phyloP scores from a whole-genome alignment of 2,888 invertebrate species.

The Sipha maydis region DNA sequence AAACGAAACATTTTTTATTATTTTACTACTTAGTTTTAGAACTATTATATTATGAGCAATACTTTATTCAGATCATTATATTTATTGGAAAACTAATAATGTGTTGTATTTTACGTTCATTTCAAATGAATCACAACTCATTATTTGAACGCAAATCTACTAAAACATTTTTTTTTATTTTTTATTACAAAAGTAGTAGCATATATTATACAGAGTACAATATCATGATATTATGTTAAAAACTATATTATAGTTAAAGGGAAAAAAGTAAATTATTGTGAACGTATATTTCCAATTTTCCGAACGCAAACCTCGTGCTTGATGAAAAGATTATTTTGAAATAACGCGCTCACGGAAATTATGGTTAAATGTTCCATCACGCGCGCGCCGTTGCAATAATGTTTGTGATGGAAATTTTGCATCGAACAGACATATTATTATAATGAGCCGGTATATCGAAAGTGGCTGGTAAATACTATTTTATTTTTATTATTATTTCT shows the following conservation, averaged over 20 bases:
- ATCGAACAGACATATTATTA: not conserved
- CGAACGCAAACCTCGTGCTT: not conserved
- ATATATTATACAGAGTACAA: not conserved
- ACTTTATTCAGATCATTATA: no score
- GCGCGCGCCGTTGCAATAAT: not conserved
- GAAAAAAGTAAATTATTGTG: not conserved
- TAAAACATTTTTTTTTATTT: not conserved
- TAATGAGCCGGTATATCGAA: conserved; percentile 17
- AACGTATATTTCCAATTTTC: conserved; percentile 14
- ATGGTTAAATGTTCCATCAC: conserved; percentile 37
- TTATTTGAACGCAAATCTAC: not conserved
- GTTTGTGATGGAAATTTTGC: conserved; percentile 34
- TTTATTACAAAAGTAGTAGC: not conserved
- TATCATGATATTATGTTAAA: not conserved
- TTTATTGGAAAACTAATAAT: no score
- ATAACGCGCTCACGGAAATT: not conserved
- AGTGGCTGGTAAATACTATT: conserved; percentile 38
- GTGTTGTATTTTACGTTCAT: not conserved
- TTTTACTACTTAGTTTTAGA: no score
- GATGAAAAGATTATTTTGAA: not conserved
- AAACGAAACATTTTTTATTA: no score
- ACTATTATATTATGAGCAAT: no score
- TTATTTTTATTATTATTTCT: not conserved
- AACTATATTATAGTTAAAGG: not conserved
- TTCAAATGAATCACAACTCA: not conserved